Base-by-base conservation (phyloP, 2,888 invertebrate genomes). In the Pachliopta kotzebuea region DNA sequence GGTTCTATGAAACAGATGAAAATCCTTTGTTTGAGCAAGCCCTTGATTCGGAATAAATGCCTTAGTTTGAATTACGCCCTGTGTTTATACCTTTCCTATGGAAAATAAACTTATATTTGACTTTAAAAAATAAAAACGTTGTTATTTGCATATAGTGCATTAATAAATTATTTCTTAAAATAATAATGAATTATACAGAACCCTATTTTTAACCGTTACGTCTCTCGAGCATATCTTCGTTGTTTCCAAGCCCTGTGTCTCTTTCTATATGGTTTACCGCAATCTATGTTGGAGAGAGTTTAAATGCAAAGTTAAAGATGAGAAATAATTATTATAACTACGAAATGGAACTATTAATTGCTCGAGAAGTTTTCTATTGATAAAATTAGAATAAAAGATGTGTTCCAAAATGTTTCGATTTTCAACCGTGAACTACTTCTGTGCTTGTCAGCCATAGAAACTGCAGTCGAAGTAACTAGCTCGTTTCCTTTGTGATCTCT, bases 401-500 rank as follows among this genome's bases (percentile, higher is more conserved):
- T 58, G 59, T 49, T 14, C 11, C 21, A 58, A 65, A 58, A 66
- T 66, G 65, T 59, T 62, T 55, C n/a, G 58, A 45, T 53, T 52
- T 62, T 29, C 52, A 52, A 66, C 24, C 17, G 62, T 66, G 62
- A 62, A 59, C 58, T 62, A 66, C 65, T 66, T 62, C 37, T 59
- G 58, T 62, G 21, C 55, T 66, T 66, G 65, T 66, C 63, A 66
- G 62, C 62, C 66, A 62, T 63, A 63, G 66, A 60, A 66, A 62
- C 66, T 59, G 62, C 58, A 60, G 63, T 23, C 60, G 42, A 56
- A 55, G 74, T 76, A 74, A 74, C 72, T 76, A 74, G 74, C 79
- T 81, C 82, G 79, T 86, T 89, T 90, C 86, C 90, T 91, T 91
- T 91, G 90, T 90, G 90, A 86, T 86, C 83, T 82, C 82, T 78